Base-by-base conservation (phyloP, 2,113 vertebrate species). In the Odobenus rosmarus region DNA sequence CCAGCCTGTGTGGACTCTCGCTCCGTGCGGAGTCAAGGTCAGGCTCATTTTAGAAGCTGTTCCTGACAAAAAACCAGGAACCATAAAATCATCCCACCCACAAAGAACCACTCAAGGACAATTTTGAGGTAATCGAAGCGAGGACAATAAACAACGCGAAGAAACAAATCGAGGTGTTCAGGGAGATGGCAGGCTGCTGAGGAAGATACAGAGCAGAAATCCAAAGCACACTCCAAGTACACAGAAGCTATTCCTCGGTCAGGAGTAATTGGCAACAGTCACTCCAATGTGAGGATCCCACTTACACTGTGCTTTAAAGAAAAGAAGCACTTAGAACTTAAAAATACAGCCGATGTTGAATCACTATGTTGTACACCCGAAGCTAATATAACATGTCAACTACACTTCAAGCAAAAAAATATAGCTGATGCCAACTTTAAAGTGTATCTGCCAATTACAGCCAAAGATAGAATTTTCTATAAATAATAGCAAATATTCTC, bases 61-160 rank as follows among this genome's bases (percentile, higher is more conserved):
- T 95, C 18, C 95, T 96, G 93, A 93, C 23, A 19, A 24, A 55
- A 62, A 76, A 84, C 12, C 91, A 86, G 36, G 7, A 90, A 46
- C 23, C 82, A 62, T 93, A 96, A 97, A 91, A 72, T 76, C 96
- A 72, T 77, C 82, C 57, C 57, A 95, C 62, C 90, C 82, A 49
- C 19, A 19, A 88, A 91, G 36, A 31, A 42, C 46, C 87, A 46
- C 79, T 92, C 92, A 93, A 96, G 92, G 96, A 67, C 97, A 92
- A 28, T 89, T 71, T 51, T 64, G 46, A 81, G 83, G 49, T 72
- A 96, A 85, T 90, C 86, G 86, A 96, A 96, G 82, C 7, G 0
- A 74, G 67, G 77, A 85, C 71, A 93, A 53, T 92, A 95, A 85
- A 85, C 86, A 86, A 64, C 0, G 1, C 7, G 8, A 77, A 51